Conservation (phyloP, 2,888 invertebrate species). For the Amphimallon solstitiale region DNA sequence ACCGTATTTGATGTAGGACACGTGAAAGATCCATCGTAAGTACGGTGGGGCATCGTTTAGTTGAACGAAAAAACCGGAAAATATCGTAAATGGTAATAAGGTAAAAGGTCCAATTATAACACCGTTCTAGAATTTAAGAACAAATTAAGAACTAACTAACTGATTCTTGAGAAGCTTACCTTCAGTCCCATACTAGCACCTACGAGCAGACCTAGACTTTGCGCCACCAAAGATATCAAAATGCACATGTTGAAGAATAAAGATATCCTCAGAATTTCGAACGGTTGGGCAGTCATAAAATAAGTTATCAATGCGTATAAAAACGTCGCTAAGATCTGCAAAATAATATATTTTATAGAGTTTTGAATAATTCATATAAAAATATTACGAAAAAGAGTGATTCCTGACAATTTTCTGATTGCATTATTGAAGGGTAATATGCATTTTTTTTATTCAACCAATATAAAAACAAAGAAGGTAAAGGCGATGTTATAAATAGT, state of each 20-base stretch:
- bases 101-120: constrained; percentile 90
- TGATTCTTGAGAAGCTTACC: constrained; percentile 64
- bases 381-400: too few species aligned
- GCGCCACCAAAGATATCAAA: constrained; percentile 83
- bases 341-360: constrained; percentile 43
- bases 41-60: constrained; percentile 81
- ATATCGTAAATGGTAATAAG: constrained; percentile 87
- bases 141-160: not conserved
- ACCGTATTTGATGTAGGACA: constrained; percentile 89
- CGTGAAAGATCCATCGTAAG: constrained; percentile 86
- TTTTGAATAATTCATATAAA: not conserved
- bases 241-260: constrained; percentile 78
- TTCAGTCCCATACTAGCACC: constrained; percentile 84
- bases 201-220: constrained; percentile 85
- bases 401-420: too few species aligned
- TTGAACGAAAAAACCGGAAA: constrained; percentile 93
- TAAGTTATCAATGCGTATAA: constrained; percentile 83
- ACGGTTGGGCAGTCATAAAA: constrained; percentile 86
- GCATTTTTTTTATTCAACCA: too few species aligned
- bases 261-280: constrained; percentile 76
- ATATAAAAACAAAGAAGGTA: too few species aligned
- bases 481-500: too few species aligned
- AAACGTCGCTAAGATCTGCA: constrained; percentile 71
- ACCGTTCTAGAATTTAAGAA: constrained; percentile 74
- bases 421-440: too few species aligned